These are phyloP conservation scores for Sebastes minor DNA, from an alignment of 2,797 vertebrate genomes.

Conservation along the genomic window DNA sequence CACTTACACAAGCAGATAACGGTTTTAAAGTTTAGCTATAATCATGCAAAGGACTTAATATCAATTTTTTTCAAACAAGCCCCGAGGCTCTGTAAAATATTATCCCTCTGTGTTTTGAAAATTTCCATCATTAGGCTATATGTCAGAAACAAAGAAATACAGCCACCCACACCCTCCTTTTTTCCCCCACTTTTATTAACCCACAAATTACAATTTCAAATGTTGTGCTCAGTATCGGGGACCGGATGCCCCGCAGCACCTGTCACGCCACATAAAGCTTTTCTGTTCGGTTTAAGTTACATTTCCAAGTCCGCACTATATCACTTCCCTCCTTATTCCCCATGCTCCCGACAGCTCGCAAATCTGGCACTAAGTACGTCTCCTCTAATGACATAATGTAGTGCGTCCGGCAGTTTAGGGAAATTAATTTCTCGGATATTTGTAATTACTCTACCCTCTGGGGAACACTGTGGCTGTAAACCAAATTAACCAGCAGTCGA, in stretches of 20 bases:
- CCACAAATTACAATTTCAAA: slow-evolving; percentile 56
- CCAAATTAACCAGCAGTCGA: slow-evolving; percentile 12
- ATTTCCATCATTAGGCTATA: slow-evolving; percentile 19
- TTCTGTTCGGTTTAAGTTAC: slow-evolving; percentile 19
- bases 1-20: not conserved
- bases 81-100: not conserved
- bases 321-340: slow-evolving; percentile 20
- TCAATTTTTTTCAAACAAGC: not conserved
- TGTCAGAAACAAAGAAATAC: slow-evolving; percentile 34
- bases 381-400: slow-evolving; percentile 28
- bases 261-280: slow-evolving; percentile 46
- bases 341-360: slow-evolving; percentile 32
- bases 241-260: slow-evolving; percentile 29
- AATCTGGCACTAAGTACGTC: slow-evolving; percentile 33
- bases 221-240: slow-evolving; percentile 16
- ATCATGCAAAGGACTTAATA: not conserved
- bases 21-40: not conserved
- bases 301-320: slow-evolving; percentile 24
- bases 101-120: not conserved
- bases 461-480: slow-evolving; percentile 18
- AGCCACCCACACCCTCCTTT: slow-evolving; percentile 13
- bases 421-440: slow-evolving; percentile 38
- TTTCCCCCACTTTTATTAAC: slow-evolving; percentile 26
- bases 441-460: slow-evolving; percentile 39
- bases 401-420: slow-evolving; percentile 37